Evolutionary conservation across 2,113 vertebrate species (phyloP).

Genomic region (Erythrocebus patas): DNA sequence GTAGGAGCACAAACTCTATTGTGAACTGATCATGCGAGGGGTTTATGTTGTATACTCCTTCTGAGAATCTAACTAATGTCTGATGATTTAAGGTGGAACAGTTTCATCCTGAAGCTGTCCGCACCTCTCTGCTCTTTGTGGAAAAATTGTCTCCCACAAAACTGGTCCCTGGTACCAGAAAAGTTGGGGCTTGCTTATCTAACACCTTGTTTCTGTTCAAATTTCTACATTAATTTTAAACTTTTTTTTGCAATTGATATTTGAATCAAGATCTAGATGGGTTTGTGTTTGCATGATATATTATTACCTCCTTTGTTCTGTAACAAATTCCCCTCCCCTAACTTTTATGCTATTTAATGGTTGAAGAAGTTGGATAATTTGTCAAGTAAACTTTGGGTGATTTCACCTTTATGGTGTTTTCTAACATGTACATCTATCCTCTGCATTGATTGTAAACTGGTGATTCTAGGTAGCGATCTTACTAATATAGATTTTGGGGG

Average conservation of each 20-base stretch:
- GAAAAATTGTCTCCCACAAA: too few species aligned
- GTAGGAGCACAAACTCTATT: too few species aligned
- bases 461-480: not conserved
- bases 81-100: too few species aligned
- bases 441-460: not conserved
- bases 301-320: not conserved
- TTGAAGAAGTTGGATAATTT: not conserved
- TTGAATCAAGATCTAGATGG: not conserved
- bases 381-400: not conserved
- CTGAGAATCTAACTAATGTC: too few species aligned
- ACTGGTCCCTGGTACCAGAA: too few species aligned
- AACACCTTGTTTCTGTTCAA: not conserved
- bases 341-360: not conserved
- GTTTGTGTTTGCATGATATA: not conserved
- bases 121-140: too few species aligned
- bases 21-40: too few species aligned
- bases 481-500: not conserved
- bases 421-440: not conserved
- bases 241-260: not conserved
- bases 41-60: too few species aligned
- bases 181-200: not conserved
- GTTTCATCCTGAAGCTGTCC: too few species aligned
- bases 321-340: not conserved
- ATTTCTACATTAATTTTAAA: not conserved
- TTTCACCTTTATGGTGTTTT: not conserved